A percentile compares a stretch with the other conserved stretches of the same genome.
phyloP scores from a whole-genome alignment of 2,888 invertebrate species.

The Mesorhabditis spiculigera region DNA sequence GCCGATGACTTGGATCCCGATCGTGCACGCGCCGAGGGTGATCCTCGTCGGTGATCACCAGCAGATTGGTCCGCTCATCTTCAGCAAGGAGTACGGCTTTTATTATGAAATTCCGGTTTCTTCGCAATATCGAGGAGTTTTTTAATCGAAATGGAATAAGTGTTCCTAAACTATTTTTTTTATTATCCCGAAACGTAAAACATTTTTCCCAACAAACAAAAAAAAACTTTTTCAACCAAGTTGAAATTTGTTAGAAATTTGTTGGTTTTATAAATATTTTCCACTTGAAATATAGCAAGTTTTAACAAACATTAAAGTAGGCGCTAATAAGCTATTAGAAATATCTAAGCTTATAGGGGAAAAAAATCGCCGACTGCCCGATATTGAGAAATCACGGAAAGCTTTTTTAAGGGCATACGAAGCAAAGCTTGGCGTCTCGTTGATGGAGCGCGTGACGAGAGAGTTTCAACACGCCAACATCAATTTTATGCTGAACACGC shows the following conservation, averaged over 20 bases:
- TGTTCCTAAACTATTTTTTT: no score
- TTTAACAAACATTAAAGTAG: no score
- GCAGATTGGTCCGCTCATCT: slow-evolving; percentile 41
- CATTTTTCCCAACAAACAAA: not conserved
- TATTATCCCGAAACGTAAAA: not conserved
- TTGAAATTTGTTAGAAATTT: no score
- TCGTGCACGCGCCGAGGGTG: slow-evolving; percentile 29
- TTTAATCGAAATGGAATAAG: not conserved
- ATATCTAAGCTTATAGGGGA: no score
- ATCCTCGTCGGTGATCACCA: slow-evolving; percentile 51
- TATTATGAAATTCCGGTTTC: not conserved
- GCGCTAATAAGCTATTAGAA: no score
- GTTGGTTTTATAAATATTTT: no score
- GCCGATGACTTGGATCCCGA: slow-evolving; percentile 32
- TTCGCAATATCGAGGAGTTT: no score
- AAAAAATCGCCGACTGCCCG: no score
- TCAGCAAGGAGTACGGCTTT: not conserved
- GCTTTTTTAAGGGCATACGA: slow-evolving; percentile 17
- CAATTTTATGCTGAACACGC: slow-evolving; percentile 36
- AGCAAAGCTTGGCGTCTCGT: slow-evolving; percentile 16
- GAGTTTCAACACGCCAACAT: slow-evolving; percentile 29
- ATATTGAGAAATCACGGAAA: not conserved
- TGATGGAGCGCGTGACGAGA: slow-evolving; percentile 31
- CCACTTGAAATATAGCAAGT: no score
- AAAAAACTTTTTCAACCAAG: no score